Evolutionary conservation across 2,888 invertebrate genomes (phyloP), one percentile per base, ranked within the genome.

Genomic region (Pelosia muscerda): DNA sequence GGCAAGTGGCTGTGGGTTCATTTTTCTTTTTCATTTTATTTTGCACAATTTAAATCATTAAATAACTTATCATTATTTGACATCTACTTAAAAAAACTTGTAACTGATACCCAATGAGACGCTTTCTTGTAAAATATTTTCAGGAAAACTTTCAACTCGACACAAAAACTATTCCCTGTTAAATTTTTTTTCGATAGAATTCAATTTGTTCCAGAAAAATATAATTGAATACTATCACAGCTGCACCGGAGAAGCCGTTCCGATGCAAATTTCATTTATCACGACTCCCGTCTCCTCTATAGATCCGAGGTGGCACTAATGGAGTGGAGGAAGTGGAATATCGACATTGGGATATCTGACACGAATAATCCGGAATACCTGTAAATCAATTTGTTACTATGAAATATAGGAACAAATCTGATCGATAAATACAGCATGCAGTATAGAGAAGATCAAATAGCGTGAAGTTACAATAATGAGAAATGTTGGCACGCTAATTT

Each of bases 211-310:
- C 72, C 74, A 77, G 72, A 81, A 80, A 84, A 85, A 83, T 84
- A 82, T 81, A 82, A 88, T 83, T 79, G 69, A 77, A 83, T 81
- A 76, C 69, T 63, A 79, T 71, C 66, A 68, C 74, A 81, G 80
- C 81, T 85, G 81, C 81, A 77, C 72, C 73, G 19, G 31, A 69
- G 71, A 56, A 63, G 73, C 69, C 74, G 69, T 63, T 77, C 77
- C 78, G 72, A 82, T 81, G 84, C 79, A 81, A 86, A 88, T 86
- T 89, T 84, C 84, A 88, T 88, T 90, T 89, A 89, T 86, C 83
- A 82, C 79, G 78, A 74, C 81, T 79, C 77, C 75, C 74, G 78
- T 74, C 69, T 76, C 74, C 77, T 77, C 82, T 82, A 85, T 82
- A 77, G 79, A 77, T 60, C 75, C 71, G 75, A 82, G 81, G 83